phyloP scores from a whole-genome alignment of 2,888 invertebrate genomes.

The Apomyelois bistriatella region DNA sequence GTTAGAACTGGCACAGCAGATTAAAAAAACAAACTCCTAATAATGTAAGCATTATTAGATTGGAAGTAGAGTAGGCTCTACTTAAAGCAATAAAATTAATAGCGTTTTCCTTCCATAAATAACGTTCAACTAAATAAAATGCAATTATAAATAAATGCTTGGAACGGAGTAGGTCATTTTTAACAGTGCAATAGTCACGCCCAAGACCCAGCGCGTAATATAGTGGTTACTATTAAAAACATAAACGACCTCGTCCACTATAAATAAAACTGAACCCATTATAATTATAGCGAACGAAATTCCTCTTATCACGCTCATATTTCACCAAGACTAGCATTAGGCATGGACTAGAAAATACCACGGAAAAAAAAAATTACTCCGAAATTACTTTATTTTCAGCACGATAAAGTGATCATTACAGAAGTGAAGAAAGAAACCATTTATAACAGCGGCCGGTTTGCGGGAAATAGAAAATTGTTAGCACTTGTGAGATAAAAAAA shows the following conservation, averaged over 20 bases:
- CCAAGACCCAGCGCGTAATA: constrained; percentile 55
- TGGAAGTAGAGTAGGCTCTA: no score
- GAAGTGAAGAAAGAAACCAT: constrained; percentile 57
- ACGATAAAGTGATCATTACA: constrained; percentile 53
- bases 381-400: constrained; percentile 60
- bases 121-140: constrained; percentile 10
- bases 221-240: constrained; percentile 73
- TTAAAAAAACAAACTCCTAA: no score
- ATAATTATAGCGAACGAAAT: constrained; percentile 72
- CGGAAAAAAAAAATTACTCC: constrained; percentile 35
- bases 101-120: not conserved
- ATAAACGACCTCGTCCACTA: constrained; percentile 64
- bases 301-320: constrained; percentile 72
- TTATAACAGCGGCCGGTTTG: constrained; percentile 46
- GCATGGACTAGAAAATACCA: constrained; percentile 46
- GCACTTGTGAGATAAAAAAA: constrained; percentile 52
- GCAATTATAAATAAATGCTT: constrained; percentile 16
- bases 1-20: no score
- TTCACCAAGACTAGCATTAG: constrained; percentile 66
- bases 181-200: constrained; percentile 44
- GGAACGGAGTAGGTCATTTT: constrained; percentile 46
- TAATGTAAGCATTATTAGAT: no score
- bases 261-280: constrained; percentile 64
- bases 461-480: constrained; percentile 58
- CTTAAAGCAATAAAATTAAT: not conserved